phyloP scores from a whole-genome alignment of 2,113 vertebrate species.

The Neogale vison region DNA sequence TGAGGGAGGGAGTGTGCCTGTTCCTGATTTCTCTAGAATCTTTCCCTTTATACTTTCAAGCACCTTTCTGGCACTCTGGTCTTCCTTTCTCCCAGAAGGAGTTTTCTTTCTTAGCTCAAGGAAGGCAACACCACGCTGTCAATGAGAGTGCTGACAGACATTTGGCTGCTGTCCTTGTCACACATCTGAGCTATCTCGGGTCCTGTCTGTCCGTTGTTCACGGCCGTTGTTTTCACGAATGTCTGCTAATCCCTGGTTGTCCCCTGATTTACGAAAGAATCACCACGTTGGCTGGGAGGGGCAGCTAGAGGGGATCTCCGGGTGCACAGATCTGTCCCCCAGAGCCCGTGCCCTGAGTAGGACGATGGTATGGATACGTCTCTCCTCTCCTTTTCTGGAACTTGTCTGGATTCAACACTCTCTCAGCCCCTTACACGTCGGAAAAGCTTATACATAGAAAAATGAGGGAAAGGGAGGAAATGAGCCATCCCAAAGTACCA shows the following conservation, averaged over 20 bases:
- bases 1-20: background rate
- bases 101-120: background rate
- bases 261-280: background rate
- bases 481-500: background rate
- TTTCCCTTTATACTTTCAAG: background rate
- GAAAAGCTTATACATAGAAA: background rate
- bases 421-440: background rate
- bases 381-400: background rate
- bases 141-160: background rate
- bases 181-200: background rate
- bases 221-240: fast-evolving
- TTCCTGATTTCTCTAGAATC: background rate
- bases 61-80: background rate
- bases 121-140: background rate
- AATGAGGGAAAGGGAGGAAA: background rate
- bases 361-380: background rate
- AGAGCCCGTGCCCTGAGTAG: background rate
- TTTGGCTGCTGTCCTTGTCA: background rate
- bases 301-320: background rate
- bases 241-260: background rate
- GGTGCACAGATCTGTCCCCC: background rate
- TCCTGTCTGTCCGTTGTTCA: background rate
- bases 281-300: no score
- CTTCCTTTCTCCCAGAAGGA: background rate
- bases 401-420: background rate